Evolutionary conservation across 2,888 invertebrate species (phyloP).

Genomic region (Himalopsyche kuldschensis): DNA sequence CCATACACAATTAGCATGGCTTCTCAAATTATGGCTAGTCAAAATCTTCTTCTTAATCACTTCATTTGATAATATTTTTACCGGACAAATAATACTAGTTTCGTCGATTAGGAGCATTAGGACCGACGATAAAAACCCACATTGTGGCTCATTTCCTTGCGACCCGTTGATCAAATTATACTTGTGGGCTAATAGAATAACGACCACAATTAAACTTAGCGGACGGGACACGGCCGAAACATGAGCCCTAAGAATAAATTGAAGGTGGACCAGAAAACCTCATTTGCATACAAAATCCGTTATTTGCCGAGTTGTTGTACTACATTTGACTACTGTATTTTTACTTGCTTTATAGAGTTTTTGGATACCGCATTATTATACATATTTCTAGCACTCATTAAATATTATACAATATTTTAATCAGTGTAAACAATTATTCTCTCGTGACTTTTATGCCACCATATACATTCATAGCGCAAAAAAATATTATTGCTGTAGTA

Average conservation of each 20-base stretch:
- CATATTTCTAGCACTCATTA: not conserved
- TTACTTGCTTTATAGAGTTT: not conserved
- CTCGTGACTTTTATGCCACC: no score
- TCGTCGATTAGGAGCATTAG: no score
- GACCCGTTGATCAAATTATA: conserved; percentile 11
- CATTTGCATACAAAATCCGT: conserved; percentile 27
- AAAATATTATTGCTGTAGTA: no score
- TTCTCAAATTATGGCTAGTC: no score
- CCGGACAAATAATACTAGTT: no score
- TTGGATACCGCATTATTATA: not conserved
- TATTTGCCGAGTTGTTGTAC: conserved; percentile 21
- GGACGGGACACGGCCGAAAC: conserved; percentile 14
- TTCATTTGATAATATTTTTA: no score
- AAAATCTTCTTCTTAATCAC: no score
- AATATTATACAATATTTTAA: not conserved
- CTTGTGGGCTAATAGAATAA: conserved; percentile 26
- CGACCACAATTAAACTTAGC: conserved; percentile 29
- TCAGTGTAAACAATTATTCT: no score
- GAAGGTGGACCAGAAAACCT: conserved; percentile 6
- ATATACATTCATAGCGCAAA: no score
- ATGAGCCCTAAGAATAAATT: conserved; percentile 23
- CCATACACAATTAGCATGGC: no score
- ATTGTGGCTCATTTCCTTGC: not conserved
- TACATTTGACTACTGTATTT: conserved; percentile 21
- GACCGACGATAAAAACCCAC: no score